Evolutionary conservation across 2,113 vertebrate genomes (phyloP).

Genomic region (Podarcis muralis): DNA sequence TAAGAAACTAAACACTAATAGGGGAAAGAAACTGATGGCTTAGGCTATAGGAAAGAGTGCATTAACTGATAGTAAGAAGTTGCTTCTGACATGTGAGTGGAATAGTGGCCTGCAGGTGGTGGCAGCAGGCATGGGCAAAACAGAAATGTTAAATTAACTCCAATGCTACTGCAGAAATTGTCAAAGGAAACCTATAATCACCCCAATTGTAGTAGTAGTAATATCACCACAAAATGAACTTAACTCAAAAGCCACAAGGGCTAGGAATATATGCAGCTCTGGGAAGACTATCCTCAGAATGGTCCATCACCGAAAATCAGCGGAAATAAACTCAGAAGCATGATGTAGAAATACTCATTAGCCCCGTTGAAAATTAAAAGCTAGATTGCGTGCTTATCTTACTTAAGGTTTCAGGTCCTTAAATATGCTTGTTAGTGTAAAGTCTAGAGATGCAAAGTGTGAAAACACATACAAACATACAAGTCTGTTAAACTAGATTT

Average conservation of each 20-base stretch:
- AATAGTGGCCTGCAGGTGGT: constrained; percentile 18
- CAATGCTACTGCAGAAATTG: constrained; percentile 13
- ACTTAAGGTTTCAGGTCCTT: not conserved
- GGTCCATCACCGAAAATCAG: not conserved
- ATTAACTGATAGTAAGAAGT: constrained; percentile 27
- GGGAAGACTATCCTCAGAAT: not conserved
- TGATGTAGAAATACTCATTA: constrained; percentile 3
- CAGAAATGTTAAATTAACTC: constrained; percentile 7
- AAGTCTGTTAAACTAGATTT: constrained; percentile 6
- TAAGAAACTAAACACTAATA: not conserved
- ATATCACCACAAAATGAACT: not conserved
- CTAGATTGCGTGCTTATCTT: not conserved
- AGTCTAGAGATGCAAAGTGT: not conserved
- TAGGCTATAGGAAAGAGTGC: not conserved
- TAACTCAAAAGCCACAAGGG: not conserved
- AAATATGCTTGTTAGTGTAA: not conserved
- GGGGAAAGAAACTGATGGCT: not conserved
- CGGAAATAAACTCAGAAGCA: not conserved
- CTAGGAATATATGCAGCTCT: not conserved
- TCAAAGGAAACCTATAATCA: constrained; percentile 11
- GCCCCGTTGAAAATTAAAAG: not conserved
- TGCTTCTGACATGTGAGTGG: not conserved
- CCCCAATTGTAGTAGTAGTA: not conserved
- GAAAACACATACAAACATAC: not conserved
- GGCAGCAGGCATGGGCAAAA: not conserved